Evolutionary conservation across 2,797 vertebrate genomes (phyloP).

Genomic region (Lophura swinhoii): DNA sequence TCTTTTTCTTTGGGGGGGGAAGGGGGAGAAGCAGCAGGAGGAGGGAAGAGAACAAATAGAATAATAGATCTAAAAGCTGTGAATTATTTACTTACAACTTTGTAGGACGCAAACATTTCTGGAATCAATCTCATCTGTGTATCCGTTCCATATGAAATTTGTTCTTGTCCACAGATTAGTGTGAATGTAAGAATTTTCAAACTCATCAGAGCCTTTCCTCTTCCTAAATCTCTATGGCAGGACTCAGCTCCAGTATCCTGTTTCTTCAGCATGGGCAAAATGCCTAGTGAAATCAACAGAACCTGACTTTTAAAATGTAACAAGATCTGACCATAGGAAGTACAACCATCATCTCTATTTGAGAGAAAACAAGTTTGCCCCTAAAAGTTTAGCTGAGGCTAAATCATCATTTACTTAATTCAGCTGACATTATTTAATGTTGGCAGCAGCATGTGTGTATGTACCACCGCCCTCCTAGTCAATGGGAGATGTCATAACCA

Average conservation of each 20-base stretch:
- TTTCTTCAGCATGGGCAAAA: constrained; percentile 7
- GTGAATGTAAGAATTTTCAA: neutral
- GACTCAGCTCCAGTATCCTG: neutral
- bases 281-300: constrained; percentile 27
- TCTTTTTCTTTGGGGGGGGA: neutral
- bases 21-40: rapidly evolving
- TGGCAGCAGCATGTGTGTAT: constrained; percentile 43
- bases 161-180: neutral
- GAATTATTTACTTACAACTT: neutral
- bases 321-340: constrained; percentile 9
- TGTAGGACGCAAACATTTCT: neutral
- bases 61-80: neutral
- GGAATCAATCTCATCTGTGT: neutral
- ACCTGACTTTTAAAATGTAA: constrained; percentile 1
- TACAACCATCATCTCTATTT: neutral
- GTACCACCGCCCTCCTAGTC: constrained; percentile 52
- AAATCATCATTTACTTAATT: constrained; percentile 57
- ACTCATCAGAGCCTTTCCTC: neutral
- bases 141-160: neutral
- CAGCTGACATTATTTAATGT: constrained; percentile 53
- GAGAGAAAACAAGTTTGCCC: neutral
- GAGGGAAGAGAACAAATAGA: neutral
- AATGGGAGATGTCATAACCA: constrained; percentile 59
- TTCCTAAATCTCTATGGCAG: neutral
- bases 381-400: constrained; percentile 48